Percentiles rank a stretch among this genome's conserved stretches.
phyloP scores from a whole-genome alignment of 2,797 vertebrate species.

The Myotis pilosus region DNA sequence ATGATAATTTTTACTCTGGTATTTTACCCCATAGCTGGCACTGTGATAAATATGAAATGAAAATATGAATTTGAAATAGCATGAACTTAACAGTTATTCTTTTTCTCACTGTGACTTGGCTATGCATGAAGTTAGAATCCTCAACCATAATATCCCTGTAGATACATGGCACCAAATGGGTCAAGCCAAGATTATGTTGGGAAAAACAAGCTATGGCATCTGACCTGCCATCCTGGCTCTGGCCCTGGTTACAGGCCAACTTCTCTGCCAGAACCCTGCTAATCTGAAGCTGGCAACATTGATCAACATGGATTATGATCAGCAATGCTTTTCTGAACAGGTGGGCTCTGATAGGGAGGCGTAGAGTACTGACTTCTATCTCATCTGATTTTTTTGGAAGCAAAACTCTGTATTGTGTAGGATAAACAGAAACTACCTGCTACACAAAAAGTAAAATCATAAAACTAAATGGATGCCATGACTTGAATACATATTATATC shows the following conservation, averaged over 20 bases:
- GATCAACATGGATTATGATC: neutral
- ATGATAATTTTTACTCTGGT: neutral
- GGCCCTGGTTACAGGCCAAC: neutral
- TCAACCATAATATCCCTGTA: neutral
- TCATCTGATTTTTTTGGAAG: neutral
- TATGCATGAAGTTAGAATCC: neutral
- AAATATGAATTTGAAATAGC: neutral
- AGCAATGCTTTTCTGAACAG: neutral
- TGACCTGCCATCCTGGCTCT: neutral
- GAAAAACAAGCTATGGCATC: neutral
- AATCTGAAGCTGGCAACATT: neutral
- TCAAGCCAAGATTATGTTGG: neutral
- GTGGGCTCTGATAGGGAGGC: neutral
- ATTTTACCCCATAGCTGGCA: neutral
- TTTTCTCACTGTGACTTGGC: no score
- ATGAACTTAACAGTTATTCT: neutral
- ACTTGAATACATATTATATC: neutral
- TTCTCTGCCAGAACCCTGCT: neutral
- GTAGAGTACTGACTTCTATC: neutral
- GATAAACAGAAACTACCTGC: neutral
- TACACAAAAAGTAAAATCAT: neutral
- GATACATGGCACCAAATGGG: neutral
- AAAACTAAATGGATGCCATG: neutral
- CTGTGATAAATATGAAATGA: constrained; percentile 6
- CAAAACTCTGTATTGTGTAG: neutral